Base-by-base conservation (phyloP, 2,888 invertebrate genomes). In the Orthosia incerta region DNA sequence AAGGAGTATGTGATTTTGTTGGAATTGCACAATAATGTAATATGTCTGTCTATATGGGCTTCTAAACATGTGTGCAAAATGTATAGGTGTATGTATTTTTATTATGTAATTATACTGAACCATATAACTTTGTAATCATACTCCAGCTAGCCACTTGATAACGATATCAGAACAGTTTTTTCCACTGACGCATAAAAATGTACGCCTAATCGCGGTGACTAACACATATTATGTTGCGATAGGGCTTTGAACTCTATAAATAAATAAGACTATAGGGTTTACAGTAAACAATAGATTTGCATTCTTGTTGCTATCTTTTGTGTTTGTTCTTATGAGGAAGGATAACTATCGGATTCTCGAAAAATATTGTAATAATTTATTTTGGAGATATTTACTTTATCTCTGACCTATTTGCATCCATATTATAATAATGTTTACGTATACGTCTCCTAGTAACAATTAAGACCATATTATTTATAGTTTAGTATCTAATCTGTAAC, bases 201-300 rank as follows among this genome's bases (percentile, higher is more conserved):
- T 20, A 16, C 20, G 4, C 11, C 39, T 53, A 45, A 64, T 60
- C 26, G 45, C 39, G 3, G n/a, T 80, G 56, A 76, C 50, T 67
- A 60, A 80, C 55, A 39, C n/a, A n/a, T 26, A 23, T 45, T 74
- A 71, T 51, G 13, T 51, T 18, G 5, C 4, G 23, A 39, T 63
- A 55, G 65, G 65, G 45, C 53, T 74, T 74, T 74, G 76, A 74
- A 77, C 76, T 77, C 9, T 26, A 26, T 26, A 23, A 45, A 59
- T 53, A 62, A 26, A 60, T 39, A 62, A 56, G 11, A 51, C 61
- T n/a, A n/a, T 13, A 56, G 31, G 45, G 51, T 71, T 56, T 5
- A 13, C 15, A 57, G 46, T 26, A 46, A 59, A 76, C 51, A 79
- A 63, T 63, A 31, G 20, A n/a, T 7, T 1, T n/a, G 13, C 39